Percentiles rank a stretch among this genome's conserved stretches.
Evolutionary conservation across 2,113 vertebrate species (phyloP).

Genomic region (Actenoides hombroni): DNA sequence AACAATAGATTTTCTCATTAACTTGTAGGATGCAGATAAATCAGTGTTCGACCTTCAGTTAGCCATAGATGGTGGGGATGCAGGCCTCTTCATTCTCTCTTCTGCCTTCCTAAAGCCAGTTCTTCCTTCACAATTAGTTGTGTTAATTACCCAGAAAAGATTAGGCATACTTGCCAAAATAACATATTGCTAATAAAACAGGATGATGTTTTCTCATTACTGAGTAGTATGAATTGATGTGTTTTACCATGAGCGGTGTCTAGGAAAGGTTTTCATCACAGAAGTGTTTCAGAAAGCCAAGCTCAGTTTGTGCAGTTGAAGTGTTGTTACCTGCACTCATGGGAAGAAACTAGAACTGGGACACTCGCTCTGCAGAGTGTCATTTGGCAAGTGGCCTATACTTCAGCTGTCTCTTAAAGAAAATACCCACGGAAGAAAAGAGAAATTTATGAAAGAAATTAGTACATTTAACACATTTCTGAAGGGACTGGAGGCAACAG

Average conservation of each 20-base stretch:
- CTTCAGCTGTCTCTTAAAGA: neutral
- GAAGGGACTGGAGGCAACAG: neutral
- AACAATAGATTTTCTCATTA: neutral
- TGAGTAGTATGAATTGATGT: neutral
- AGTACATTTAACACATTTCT: neutral
- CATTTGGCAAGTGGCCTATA: neutral
- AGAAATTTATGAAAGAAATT: neutral
- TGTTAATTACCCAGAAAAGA: constrained; percentile 15
- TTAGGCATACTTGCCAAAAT: neutral
- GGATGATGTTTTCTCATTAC: neutral
- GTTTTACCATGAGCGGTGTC: neutral
- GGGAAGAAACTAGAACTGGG: neutral
- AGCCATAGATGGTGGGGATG: neutral
- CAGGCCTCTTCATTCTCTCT: neutral
- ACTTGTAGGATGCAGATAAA: neutral
- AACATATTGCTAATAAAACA: neutral
- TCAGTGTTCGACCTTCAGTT: neutral
- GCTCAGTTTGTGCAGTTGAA: neutral
- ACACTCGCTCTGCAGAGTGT: neutral
- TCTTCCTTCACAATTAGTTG: neutral
- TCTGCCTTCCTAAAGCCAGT: neutral
- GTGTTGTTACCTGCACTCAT: neutral
- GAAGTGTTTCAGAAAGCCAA: neutral
- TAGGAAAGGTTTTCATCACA: neutral
- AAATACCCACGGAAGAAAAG: neutral